These are phyloP conservation scores for Alosa alosa DNA, from an alignment of 2,113 vertebrate genomes.

Conservation along the genomic window DNA sequence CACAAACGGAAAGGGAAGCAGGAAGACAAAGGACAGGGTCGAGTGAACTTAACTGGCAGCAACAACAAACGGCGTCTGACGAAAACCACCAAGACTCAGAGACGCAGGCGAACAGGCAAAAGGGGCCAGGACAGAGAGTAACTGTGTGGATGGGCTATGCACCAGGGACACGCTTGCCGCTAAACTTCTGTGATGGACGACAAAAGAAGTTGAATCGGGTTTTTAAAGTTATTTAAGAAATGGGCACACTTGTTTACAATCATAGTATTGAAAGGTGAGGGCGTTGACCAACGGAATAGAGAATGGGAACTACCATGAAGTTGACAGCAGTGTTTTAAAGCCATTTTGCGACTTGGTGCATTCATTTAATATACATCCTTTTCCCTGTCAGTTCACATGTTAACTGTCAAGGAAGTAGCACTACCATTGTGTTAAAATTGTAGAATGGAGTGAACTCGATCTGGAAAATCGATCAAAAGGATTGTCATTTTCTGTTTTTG, in stretches of 20 bases:
- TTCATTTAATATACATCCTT: neutral
- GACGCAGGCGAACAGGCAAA: conserved; percentile 80
- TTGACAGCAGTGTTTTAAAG: neutral
- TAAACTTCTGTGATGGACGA: neutral
- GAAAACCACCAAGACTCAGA: conserved; percentile 79
- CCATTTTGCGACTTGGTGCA: neutral
- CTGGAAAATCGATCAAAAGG: neutral
- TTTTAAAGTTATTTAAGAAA: neutral
- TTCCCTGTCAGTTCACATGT: neutral
- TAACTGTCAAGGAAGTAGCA: neutral
- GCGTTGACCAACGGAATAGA: neutral
- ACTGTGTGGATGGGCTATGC: conserved; percentile 24
- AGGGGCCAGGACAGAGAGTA: conserved; percentile 57
- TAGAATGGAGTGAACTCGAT: no score
- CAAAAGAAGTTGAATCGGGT: neutral
- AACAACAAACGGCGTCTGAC: conserved; percentile 61
- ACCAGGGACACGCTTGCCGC: neutral
- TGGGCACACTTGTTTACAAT: neutral
- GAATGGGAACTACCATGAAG: neutral
- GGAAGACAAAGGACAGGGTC: conserved; percentile 46
- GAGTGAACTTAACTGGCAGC: conserved; percentile 40
- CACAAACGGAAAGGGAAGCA: conserved; percentile 76
- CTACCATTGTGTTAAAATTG: neutral
- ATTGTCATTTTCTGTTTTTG: neutral
- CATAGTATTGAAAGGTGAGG: neutral